Conservation (phyloP, 2,113 vertebrate genomes). For the Ammospiza nelsoni region DNA sequence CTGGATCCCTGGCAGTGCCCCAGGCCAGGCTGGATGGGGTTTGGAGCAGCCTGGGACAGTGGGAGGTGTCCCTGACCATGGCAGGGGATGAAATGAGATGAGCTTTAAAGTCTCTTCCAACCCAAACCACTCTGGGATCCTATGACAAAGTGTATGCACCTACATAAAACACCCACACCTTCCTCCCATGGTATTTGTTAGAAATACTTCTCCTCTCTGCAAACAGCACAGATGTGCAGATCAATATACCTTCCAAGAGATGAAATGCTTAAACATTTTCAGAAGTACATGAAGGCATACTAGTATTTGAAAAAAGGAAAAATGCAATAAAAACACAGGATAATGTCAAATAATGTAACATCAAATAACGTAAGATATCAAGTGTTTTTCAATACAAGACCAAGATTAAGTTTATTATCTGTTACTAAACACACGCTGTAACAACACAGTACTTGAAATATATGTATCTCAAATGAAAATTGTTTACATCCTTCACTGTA, state of each 20-base stretch:
- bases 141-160: not conserved
- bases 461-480: not conserved
- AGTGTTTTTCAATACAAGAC: not conserved
- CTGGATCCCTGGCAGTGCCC: no score
- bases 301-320: not conserved
- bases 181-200: not conserved
- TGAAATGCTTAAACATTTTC: not conserved
- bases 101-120: not conserved
- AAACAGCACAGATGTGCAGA: not conserved
- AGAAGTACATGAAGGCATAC: not conserved
- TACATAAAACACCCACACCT: not conserved
- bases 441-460: not conserved
- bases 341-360: not conserved
- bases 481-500: not conserved
- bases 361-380: not conserved
- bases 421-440: not conserved
- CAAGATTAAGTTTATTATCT: not conserved
- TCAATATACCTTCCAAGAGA: not conserved
- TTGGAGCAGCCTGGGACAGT: no score
- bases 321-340: not conserved
- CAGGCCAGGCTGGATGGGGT: no score
- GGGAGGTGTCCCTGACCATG: not conserved
- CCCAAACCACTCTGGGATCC: not conserved
- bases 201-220: not conserved
- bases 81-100: rapidly evolving